Conservation (phyloP, 2,888 invertebrate species). For the Bellardia bayeri region DNA sequence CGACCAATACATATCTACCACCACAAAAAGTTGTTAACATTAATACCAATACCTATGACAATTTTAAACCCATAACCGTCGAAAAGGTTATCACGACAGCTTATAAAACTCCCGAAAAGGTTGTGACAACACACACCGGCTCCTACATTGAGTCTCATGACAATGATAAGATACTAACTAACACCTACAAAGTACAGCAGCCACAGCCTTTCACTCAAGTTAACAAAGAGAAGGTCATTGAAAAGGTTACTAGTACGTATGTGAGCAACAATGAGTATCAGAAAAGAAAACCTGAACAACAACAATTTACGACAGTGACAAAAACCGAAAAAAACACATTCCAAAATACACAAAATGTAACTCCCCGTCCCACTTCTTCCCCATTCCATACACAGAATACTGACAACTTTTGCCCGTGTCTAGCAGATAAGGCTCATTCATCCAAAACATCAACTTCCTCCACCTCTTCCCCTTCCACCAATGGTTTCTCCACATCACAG, state of each 20-base stretch:
- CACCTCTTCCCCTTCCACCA: conserved; percentile 80
- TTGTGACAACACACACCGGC: conserved; percentile 49
- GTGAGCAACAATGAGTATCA: conserved; percentile 59
- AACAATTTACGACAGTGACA: conserved; percentile 67
- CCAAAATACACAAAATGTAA: conserved; percentile 76
- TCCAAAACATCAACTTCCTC: conserved; percentile 77
- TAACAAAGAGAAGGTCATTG: conserved; percentile 61
- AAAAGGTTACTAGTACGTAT: conserved; percentile 67
- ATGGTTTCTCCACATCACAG: conserved; percentile 69
- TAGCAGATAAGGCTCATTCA: conserved; percentile 79
- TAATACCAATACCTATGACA: conserved; percentile 32
- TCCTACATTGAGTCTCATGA: conserved; percentile 12
- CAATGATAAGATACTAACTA: conserved; percentile 30
- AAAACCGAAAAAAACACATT: conserved; percentile 52
- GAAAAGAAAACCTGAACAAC: conserved; percentile 50
- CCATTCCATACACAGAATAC: conserved; percentile 77
- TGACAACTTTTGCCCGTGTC: conserved; percentile 79
- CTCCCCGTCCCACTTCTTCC: conserved; percentile 78
- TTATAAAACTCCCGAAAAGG: conserved; percentile 54
- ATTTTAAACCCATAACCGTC: conserved; percentile 29
- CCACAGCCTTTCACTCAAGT: conserved; percentile 50
- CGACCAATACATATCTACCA: conserved; percentile 48
- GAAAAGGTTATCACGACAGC: conserved; percentile 60
- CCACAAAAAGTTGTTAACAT: conserved; percentile 35
- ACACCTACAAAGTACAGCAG: conserved; percentile 11